phyloP scores from a whole-genome alignment of 2,797 vertebrate genomes.

The Characodon lateralis region DNA sequence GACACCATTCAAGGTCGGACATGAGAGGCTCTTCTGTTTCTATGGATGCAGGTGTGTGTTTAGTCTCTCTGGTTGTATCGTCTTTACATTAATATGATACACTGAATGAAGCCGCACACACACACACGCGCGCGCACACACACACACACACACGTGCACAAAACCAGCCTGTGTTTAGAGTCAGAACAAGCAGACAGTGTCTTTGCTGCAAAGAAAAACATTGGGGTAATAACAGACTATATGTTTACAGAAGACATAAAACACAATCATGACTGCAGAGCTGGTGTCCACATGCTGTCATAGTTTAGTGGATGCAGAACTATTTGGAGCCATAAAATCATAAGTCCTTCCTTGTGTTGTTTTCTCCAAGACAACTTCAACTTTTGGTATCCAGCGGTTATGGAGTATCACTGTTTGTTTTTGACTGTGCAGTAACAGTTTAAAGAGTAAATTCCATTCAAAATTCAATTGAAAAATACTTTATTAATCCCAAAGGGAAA shows the following conservation, averaged over 20 bases:
- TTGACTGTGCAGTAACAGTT: too few species aligned
- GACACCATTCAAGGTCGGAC: slow-evolving; percentile 62
- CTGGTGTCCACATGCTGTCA: too few species aligned
- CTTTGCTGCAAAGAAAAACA: background rate
- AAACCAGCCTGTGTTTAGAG: background rate
- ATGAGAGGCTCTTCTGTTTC: slow-evolving; percentile 64
- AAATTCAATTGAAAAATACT: too few species aligned
- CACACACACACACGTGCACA: background rate
- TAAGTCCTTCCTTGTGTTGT: too few species aligned
- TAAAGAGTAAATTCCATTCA: too few species aligned
- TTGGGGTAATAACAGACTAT: background rate
- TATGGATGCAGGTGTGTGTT: slow-evolving; percentile 69
- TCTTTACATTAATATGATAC: slow-evolving; percentile 49
- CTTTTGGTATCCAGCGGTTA: too few species aligned
- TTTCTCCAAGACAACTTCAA: too few species aligned
- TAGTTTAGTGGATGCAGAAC: too few species aligned
- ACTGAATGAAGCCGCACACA: slow-evolving; percentile 34
- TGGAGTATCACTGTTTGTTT: too few species aligned
- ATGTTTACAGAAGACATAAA: background rate
- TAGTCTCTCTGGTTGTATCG: slow-evolving; percentile 38
- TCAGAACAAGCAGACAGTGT: background rate
- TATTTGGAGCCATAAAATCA: too few species aligned
- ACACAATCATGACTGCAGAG: background rate
- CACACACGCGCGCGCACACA: background rate
- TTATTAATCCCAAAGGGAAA: too few species aligned